Conservation (phyloP, 2,113 vertebrate species). For the Crotalus horridus region DNA sequence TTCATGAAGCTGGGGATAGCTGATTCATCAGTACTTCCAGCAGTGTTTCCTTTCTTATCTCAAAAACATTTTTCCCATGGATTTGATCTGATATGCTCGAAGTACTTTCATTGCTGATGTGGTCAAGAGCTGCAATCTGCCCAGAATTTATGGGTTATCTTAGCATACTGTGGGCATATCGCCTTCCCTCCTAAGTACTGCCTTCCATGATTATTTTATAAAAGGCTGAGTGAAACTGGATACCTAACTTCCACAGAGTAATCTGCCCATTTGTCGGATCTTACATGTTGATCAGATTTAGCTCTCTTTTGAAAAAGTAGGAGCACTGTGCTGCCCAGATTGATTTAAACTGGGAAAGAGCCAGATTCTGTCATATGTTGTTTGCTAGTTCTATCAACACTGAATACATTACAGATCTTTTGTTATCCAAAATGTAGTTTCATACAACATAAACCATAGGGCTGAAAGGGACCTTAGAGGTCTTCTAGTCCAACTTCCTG, state of each 20-base stretch:
- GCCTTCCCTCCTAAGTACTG: neutral
- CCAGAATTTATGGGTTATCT: neutral
- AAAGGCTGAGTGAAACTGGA: neutral
- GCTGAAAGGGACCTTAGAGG: no score
- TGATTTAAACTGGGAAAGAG: neutral
- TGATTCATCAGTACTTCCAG: no score
- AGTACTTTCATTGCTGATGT: neutral
- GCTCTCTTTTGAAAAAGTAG: neutral
- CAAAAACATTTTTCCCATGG: no score
- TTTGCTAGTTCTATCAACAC: neutral
- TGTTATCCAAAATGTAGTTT: neutral
- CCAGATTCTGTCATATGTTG: neutral
- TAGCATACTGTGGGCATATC: neutral
- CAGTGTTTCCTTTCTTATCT: no score
- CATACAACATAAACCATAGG: no score
- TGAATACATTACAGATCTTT: neutral
- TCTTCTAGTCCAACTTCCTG: no score
- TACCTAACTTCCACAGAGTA: neutral
- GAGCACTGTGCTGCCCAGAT: neutral
- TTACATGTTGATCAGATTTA: neutral
- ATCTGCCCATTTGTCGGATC: neutral
- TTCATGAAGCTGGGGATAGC: no score
- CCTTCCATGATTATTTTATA: neutral
- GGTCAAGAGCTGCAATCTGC: neutral
- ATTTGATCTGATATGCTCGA: no score